Conservation (phyloP, 2,888 invertebrate genomes). For the Catocala nupta region DNA sequence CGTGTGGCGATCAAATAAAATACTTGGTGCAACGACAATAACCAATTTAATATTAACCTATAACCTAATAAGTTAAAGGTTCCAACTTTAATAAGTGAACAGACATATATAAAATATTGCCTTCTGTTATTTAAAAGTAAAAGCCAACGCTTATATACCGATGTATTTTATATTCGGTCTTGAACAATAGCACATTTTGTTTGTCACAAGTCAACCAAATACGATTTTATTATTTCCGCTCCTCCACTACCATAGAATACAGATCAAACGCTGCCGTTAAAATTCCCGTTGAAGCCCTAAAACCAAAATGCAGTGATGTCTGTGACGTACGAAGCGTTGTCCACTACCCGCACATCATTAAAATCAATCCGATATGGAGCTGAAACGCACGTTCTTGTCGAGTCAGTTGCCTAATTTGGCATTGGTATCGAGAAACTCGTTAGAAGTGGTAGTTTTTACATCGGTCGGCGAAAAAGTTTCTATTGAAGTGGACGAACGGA, state of each 20-base stretch:
- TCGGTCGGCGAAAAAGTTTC: slow-evolving; percentile 70
- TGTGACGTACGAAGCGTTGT: slow-evolving; percentile 35
- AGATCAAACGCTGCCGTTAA: slow-evolving; percentile 69
- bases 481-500: slow-evolving; percentile 62
- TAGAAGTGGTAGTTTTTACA: slow-evolving; percentile 74
- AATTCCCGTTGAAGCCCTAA: slow-evolving; percentile 64
- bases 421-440: slow-evolving; percentile 80
- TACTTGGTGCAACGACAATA: too few species aligned
- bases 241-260: slow-evolving; percentile 61
- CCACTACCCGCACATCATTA: slow-evolving; percentile 45
- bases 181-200: slow-evolving; percentile 10
- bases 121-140: too few species aligned
- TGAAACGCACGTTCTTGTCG: slow-evolving; percentile 60
- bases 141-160: too few species aligned
- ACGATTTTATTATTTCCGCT: slow-evolving; percentile 75
- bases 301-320: slow-evolving; percentile 49
- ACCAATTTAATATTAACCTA: too few species aligned
- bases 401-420: slow-evolving; percentile 70
- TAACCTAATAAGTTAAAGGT: too few species aligned
- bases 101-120: too few species aligned
- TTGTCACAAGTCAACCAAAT: slow-evolving; percentile 41
- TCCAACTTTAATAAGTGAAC: too few species aligned
- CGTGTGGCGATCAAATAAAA: too few species aligned
- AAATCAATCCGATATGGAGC: slow-evolving; percentile 50
- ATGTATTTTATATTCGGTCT: not conserved